Percentiles rank a stretch among this genome's conserved stretches.
phyloP scores from a whole-genome alignment of 2,113 vertebrate genomes.

The Dicerorhinus sumatrensis region DNA sequence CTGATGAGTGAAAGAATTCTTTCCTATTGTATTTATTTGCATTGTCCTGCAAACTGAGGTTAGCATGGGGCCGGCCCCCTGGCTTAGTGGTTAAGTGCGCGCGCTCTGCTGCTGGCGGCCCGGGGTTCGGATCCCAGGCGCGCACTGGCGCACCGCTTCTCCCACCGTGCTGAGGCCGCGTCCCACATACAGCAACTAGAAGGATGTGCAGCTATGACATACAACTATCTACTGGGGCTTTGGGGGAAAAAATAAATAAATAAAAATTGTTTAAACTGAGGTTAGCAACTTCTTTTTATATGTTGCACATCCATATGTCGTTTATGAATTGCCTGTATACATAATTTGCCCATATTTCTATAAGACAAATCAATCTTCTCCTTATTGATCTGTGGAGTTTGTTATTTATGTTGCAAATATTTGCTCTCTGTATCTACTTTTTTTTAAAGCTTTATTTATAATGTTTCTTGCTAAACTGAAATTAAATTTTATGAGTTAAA shows the following conservation, averaged over 20 bases:
- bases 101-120: too few species aligned
- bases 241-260: too few species aligned
- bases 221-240: too few species aligned
- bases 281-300: slow-evolving; percentile 20
- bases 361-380: background rate
- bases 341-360: background rate
- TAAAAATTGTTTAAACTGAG: too few species aligned
- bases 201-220: too few species aligned
- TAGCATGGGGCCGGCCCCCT: too few species aligned
- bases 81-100: too few species aligned
- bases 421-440: background rate
- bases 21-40: background rate
- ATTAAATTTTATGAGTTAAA: slow-evolving; percentile 22
- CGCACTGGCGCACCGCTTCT: too few species aligned
- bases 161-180: too few species aligned
- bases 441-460: background rate
- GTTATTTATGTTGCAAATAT: slow-evolving; percentile 12
- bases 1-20: background rate
- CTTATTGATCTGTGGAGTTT: background rate
- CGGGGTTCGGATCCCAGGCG: too few species aligned
- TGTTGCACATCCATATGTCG: background rate
- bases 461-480: slow-evolving; percentile 10
- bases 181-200: too few species aligned
- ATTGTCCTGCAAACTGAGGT: background rate
- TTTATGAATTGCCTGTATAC: background rate